Base-by-base conservation (phyloP, 53 echinoderm and acorn worm species). In the Temnopleurus reevesii region DNA sequence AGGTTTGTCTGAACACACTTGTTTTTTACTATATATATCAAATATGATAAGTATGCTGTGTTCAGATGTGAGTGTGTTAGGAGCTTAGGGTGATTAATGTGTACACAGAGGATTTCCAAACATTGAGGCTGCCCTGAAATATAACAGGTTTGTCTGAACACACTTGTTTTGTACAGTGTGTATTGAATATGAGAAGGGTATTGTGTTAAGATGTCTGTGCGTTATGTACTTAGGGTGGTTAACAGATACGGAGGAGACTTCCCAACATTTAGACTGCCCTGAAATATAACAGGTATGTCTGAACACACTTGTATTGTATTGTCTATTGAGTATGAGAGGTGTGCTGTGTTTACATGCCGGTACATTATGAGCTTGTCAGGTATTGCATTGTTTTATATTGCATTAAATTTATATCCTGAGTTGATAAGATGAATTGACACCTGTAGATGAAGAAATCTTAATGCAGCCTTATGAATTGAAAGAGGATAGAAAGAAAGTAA, bases 201-300 rank as follows among this genome's bases (percentile, higher is more conserved):
- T n/a, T n/a, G 56, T 56, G 56, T 56, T 23, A 8, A 56, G 56
- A 56, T 56, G 56, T 23, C 4, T 56, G 56, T 15, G 6, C 7
- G 7, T 24, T 30, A 28, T 9, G 13, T 65, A 28, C 27, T 34
- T 0, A n/a, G 99, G 10, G 92, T 96, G 54, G 91, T 94, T 88
- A 99, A 99, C 18, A 93, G 93, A 34, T 99, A 99, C 44, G 99
- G 99, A 10, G 94, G 96, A 24, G 99, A 99, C 89, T 94, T 96
- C 13, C 99, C 99, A 19, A 99, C 99, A 7, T 56, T 99, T 12
- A 91, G 99, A 65, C 89, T 99, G 54, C 92, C 96, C 24, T 99
- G 99, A 77, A 99, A 96, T 89, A 99, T 99, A 76, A 10, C 41
- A 45, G 15, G 21, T n/a, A 29, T 46, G 28, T 46, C 26, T 28